Evolutionary conservation across 2,797 vertebrate species (phyloP).

Genomic region (Cyprinodon diabolis): DNA sequence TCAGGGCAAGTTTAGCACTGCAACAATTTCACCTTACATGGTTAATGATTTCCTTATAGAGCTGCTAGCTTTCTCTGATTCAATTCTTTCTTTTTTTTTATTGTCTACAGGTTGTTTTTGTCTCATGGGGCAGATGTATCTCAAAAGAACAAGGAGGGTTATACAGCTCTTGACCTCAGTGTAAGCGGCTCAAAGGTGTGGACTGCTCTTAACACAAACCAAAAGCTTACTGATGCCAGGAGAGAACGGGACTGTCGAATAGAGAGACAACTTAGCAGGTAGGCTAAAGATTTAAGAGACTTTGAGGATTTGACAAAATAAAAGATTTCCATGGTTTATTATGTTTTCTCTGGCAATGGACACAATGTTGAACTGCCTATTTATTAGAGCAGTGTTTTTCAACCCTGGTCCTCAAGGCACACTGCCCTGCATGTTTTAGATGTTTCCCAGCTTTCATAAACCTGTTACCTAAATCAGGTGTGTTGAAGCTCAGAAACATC

Average conservation of each 20-base stretch:
- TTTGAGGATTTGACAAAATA: no score
- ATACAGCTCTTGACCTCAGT: constrained; percentile 90
- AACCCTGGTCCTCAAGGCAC: no score
- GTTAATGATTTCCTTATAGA: not conserved
- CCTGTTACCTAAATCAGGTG: no score
- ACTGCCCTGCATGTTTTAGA: no score
- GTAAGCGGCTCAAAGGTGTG: constrained; percentile 89
- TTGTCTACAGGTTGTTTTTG: constrained; percentile 87
- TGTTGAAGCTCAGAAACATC: no score
- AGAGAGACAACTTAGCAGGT: constrained; percentile 90
- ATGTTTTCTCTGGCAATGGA: no score
- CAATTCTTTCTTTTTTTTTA: not conserved
- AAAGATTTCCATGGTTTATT: no score
- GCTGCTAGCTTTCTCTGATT: not conserved
- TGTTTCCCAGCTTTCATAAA: no score
- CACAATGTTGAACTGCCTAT: no score
- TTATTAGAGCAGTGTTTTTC: no score
- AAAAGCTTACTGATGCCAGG: constrained; percentile 88
- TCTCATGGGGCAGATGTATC: constrained; percentile 90
- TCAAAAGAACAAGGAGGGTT: constrained; percentile 92
- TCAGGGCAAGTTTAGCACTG: not conserved
- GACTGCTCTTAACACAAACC: constrained; percentile 90
- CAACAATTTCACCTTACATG: not conserved
- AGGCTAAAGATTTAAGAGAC: not conserved
- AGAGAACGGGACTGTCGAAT: constrained; percentile 78